Evolutionary conservation across 2,888 invertebrate genomes (phyloP).

Genomic region (Yponomeuta cagnagella): DNA sequence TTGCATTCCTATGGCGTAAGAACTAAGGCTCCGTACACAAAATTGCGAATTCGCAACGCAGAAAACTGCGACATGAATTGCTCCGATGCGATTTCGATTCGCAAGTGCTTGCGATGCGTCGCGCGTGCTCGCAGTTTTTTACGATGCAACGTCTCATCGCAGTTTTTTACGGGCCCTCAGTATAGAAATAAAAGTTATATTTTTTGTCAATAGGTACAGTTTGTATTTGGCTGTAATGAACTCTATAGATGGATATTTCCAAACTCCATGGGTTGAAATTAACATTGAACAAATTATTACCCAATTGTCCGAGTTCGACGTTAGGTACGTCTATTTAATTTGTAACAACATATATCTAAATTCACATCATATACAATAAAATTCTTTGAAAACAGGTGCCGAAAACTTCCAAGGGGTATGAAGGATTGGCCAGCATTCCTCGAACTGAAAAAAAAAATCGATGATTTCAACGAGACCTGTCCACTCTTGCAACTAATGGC

Average conservation of each 20-base stretch:
- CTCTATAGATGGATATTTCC: constrained; percentile 90
- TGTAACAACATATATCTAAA: too few relatives aligned
- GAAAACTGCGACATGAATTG: too few relatives aligned
- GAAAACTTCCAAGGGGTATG: constrained; percentile 88
- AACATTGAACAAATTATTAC: constrained; percentile 87
- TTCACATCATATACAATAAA: too few relatives aligned
- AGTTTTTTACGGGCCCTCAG: too few relatives aligned
- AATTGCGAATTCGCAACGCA: too few relatives aligned
- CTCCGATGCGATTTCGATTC: too few relatives aligned
- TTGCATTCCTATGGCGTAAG: too few relatives aligned
- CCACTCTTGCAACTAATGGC: constrained; percentile 92
- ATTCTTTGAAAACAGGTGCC: constrained; percentile 73
- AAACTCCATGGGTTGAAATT: constrained; percentile 88
- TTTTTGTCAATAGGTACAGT: constrained; percentile 47
- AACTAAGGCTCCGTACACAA: too few relatives aligned
- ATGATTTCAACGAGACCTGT: constrained; percentile 92
- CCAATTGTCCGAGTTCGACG: constrained; percentile 89
- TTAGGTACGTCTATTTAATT: constrained; percentile 66
- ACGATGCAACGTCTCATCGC: too few relatives aligned
- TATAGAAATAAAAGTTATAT: too few relatives aligned
- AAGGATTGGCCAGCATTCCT: constrained; percentile 92
- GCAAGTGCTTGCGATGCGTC: too few relatives aligned
- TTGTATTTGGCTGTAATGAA: constrained; percentile 88
- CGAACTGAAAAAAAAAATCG: constrained; percentile 90
- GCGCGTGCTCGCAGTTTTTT: too few relatives aligned